Evolutionary conservation across 2,888 invertebrate genomes (phyloP).

Genomic region (Amiota minor): DNA sequence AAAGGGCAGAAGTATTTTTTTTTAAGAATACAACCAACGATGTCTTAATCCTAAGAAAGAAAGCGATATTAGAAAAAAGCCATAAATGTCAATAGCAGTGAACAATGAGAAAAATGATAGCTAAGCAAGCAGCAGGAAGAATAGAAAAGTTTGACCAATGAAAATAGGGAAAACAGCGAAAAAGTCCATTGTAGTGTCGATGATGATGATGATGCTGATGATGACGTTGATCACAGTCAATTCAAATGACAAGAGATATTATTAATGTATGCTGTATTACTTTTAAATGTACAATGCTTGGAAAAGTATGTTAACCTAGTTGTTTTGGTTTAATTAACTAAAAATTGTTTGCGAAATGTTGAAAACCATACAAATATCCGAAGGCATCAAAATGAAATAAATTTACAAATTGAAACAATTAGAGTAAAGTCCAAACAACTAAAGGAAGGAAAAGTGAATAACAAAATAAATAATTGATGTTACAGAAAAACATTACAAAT

Average conservation of each 20-base stretch:
- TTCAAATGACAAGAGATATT: too few relatives aligned
- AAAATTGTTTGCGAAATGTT: too few relatives aligned
- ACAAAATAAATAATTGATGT: neutral
- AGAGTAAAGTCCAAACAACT: neutral
- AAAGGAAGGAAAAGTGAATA: neutral
- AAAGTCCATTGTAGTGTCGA: too few relatives aligned
- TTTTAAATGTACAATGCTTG: too few relatives aligned
- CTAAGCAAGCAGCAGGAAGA: neutral
- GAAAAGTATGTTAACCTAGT: too few relatives aligned
- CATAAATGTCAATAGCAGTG: slow-evolving; percentile 65
- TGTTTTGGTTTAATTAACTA: too few relatives aligned
- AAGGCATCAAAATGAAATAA: neutral
- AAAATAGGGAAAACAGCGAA: neutral
- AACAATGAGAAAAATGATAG: slow-evolving; percentile 46
- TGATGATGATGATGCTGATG: too few relatives aligned
- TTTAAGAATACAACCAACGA: neutral
- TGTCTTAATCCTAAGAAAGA: neutral
- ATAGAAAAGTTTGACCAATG: neutral
- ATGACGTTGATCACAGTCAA: too few relatives aligned
- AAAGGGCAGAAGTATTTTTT: slow-evolving; percentile 24
- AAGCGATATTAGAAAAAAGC: slow-evolving; percentile 32
- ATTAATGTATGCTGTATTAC: too few relatives aligned
- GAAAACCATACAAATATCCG: neutral
- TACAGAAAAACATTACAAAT: slow-evolving; percentile 29
- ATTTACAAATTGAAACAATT: neutral